Evolutionary conservation across 2,113 vertebrate genomes (phyloP).

Genomic region (Cygnus atratus): DNA sequence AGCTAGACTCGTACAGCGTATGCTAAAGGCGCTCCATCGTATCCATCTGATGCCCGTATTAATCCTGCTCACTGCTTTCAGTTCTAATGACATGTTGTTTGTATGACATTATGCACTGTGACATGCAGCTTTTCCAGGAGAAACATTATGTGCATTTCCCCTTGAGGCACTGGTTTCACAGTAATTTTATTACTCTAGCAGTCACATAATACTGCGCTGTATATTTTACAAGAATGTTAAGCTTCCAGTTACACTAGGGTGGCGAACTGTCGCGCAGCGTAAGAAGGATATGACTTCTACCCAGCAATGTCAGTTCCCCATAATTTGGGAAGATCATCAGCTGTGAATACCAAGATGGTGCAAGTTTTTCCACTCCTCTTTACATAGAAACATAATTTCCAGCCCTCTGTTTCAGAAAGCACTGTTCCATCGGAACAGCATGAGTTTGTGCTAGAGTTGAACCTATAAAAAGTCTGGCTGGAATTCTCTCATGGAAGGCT

Average conservation of each 20-base stretch:
- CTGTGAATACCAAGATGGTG: background rate
- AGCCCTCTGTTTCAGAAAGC: background rate
- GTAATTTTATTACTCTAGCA: constrained; percentile 57
- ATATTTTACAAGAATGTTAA: constrained; percentile 42
- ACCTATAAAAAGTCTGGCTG: background rate
- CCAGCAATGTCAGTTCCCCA: background rate
- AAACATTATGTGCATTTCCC: constrained; percentile 46
- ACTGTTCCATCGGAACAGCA: background rate
- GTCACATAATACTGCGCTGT: constrained; percentile 35
- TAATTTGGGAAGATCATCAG: background rate
- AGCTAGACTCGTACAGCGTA: constrained; percentile 55
- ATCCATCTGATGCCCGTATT: constrained; percentile 26
- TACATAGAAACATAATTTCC: background rate
- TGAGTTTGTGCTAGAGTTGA: background rate
- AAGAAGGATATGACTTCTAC: constrained; percentile 3
- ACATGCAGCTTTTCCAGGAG: constrained; percentile 69
- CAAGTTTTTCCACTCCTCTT: constrained; percentile 7
- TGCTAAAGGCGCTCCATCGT: constrained; percentile 43
- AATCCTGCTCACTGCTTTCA: constrained; percentile 52
- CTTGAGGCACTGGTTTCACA: constrained; percentile 57
- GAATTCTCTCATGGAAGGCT: background rate
- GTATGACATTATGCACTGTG: constrained; percentile 62
- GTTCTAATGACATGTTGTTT: constrained; percentile 56
- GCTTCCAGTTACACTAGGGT: constrained; percentile 10
- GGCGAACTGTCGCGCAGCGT: background rate